Evolutionary conservation across 2,797 vertebrate genomes (phyloP).

Genomic region (Pyrocephalus nanus): DNA sequence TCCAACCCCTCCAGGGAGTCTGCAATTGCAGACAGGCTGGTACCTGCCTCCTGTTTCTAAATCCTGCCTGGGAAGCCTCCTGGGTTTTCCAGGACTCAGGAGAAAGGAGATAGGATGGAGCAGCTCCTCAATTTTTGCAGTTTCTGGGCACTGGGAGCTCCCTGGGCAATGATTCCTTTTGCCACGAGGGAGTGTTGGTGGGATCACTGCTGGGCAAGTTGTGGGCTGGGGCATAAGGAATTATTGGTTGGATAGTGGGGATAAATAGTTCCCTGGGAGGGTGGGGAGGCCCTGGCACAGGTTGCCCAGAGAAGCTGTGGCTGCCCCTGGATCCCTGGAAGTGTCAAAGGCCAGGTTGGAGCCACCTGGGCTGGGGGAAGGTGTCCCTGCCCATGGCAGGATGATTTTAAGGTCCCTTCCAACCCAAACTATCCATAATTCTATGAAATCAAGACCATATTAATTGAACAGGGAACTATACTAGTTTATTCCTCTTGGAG

Average conservation of each 20-base stretch:
- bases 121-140: fast-evolving
- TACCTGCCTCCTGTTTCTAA: neutral
- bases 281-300: neutral
- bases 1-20: neutral
- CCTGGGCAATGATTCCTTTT: neutral
- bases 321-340: neutral
- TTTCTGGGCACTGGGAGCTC: no score
- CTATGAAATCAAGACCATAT: neutral
- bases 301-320: neutral
- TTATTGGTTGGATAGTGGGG: neutral
- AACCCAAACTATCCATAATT: neutral
- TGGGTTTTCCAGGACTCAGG: neutral
- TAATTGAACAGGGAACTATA: neutral
- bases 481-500: neutral
- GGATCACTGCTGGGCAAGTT: neutral
- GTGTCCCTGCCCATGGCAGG: neutral
- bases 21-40: neutral
- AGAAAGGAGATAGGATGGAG: neutral
- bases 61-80: neutral
- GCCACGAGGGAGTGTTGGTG: neutral
- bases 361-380: neutral
- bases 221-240: neutral
- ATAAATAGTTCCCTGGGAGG: neutral
- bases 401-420: neutral
- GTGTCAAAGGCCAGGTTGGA: neutral